These are phyloP conservation scores for Drosophila pseudoananassae DNA, from an alignment of 1,140 invertebrate genomes.

Conservation along the genomic window DNA sequence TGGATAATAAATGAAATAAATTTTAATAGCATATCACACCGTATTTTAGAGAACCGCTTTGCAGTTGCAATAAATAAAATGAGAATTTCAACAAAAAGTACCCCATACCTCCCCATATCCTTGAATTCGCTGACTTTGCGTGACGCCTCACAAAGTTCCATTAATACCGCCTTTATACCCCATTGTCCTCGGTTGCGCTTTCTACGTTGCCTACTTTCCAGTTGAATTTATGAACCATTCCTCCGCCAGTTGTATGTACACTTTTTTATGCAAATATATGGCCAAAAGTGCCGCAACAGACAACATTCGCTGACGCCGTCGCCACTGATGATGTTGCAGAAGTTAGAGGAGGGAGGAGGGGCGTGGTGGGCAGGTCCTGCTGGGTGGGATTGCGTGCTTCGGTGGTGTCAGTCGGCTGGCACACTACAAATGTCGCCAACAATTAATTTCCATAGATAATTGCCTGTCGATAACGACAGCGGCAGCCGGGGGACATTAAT, in stretches of 20 bases:
- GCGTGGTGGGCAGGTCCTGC: background rate
- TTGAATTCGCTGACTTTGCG: slow-evolving; percentile 1
- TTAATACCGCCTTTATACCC: background rate
- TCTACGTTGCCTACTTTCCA: slow-evolving; percentile 44
- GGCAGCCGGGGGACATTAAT: slow-evolving; percentile 60
- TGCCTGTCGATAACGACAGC: slow-evolving; percentile 66
- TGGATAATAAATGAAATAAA: background rate
- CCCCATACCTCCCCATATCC: background rate
- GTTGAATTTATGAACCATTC: slow-evolving; percentile 48
- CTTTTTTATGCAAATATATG: slow-evolving; percentile 61
- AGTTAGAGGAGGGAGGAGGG: background rate
- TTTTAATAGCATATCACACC: too few relatives aligned
- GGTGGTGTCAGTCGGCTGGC: slow-evolving; percentile 45
- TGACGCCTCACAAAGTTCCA: background rate
- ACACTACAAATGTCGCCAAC: slow-evolving; percentile 55
- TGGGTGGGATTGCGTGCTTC: slow-evolving; percentile 41
- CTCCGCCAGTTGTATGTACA: slow-evolving; percentile 31
- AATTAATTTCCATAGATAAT: slow-evolving; percentile 76
- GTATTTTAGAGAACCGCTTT: background rate
- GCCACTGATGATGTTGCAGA: slow-evolving; percentile 36
- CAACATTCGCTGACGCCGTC: slow-evolving; percentile 38
- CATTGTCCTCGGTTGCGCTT: slow-evolving; percentile 39
- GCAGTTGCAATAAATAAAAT: background rate
- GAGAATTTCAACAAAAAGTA: background rate
- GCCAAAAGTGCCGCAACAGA: slow-evolving; percentile 47